Conservation (phyloP, 1,140 invertebrate species). For the Drosophila pseudoananassae region DNA sequence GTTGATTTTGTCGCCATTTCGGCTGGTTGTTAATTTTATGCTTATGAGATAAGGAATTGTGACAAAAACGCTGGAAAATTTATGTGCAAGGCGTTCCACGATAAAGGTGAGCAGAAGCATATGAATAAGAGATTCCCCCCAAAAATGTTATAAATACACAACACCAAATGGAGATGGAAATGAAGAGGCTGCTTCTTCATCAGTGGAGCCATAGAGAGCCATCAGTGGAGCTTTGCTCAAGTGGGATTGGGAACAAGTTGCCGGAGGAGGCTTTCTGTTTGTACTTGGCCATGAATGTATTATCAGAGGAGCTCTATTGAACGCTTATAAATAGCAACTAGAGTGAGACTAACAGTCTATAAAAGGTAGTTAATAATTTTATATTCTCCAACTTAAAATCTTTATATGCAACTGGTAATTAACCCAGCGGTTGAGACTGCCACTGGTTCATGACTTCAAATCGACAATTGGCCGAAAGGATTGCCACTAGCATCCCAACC, state of each 20-base stretch:
- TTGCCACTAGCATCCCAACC: background rate
- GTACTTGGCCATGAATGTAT: conserved; percentile 42
- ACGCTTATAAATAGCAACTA: background rate
- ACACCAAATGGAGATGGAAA: conserved; percentile 11
- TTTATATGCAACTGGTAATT: background rate
- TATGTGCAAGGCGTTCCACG: conserved; percentile 32
- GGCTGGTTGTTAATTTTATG: conserved; percentile 79
- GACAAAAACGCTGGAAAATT: conserved; percentile 75
- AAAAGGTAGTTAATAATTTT: too few species aligned
- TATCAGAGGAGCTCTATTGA: conserved; percentile 18
- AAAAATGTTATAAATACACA: conserved; percentile 39
- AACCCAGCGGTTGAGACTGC: background rate
- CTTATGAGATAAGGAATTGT: conserved; percentile 77
- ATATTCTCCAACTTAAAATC: too few species aligned
- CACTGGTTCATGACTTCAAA: background rate
- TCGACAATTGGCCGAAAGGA: background rate
- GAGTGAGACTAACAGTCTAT: background rate
- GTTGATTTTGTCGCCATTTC: conserved; percentile 76
- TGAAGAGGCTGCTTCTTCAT: conserved; percentile 26
- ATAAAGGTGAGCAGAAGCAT: conserved; percentile 47
- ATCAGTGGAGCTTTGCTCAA: background rate
- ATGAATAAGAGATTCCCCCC: conserved; percentile 57
- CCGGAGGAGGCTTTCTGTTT: conserved; percentile 18
- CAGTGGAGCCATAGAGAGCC: conserved; percentile 19
- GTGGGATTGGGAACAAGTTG: conserved; percentile 27